Conservation (phyloP, 2,888 invertebrate genomes). For the Drosophila imparisetae region DNA sequence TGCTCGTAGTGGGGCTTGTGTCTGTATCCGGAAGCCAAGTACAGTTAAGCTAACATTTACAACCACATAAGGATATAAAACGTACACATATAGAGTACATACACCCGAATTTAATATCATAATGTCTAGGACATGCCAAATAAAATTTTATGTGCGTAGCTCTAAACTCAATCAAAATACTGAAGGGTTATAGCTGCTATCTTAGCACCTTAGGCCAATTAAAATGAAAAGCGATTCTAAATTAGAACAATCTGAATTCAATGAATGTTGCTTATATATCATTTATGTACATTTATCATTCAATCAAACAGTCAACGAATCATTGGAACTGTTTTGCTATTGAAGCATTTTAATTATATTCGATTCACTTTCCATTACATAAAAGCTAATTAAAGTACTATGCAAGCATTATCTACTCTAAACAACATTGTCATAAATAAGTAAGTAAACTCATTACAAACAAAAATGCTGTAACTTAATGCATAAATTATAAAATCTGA, state of each 20-base stretch:
- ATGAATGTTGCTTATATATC: neutral
- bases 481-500: slow-evolving; percentile 10
- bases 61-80: slow-evolving; percentile 12
- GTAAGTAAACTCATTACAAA: slow-evolving; percentile 8
- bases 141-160: neutral
- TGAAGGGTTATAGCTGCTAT: too few relatives aligned
- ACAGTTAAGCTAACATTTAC: slow-evolving; percentile 49
- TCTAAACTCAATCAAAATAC: neutral
- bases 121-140: slow-evolving; percentile 2
- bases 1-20: slow-evolving; percentile 26
- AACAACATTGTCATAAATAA: slow-evolving; percentile 2
- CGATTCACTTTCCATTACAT: neutral
- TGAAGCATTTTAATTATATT: neutral
- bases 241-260: neutral
- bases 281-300: neutral
- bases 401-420: neutral
- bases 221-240: neutral
- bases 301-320: neutral
- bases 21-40: slow-evolving; percentile 48
- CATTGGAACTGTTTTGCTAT: neutral
- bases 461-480: slow-evolving; percentile 1
- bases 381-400: neutral
- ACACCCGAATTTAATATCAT: slow-evolving; percentile 22
- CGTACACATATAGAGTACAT: neutral
- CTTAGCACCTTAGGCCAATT: neutral